These are phyloP conservation scores for Crotalus tigris DNA, from an alignment of 2,113 vertebrate species.

Conservation along the genomic window DNA sequence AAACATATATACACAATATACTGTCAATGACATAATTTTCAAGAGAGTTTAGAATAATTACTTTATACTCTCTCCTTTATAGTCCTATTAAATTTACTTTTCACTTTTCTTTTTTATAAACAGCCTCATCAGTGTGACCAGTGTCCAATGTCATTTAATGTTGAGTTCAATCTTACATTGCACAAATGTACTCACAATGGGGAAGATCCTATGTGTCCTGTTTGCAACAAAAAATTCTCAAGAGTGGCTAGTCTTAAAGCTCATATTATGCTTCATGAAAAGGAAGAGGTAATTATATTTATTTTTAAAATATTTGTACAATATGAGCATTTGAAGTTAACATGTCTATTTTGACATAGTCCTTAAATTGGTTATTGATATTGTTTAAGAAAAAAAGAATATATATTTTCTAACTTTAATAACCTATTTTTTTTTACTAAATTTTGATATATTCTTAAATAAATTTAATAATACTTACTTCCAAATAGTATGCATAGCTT, in stretches of 20 bases:
- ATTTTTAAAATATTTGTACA: not conserved
- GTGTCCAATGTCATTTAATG: slow-evolving; percentile 92
- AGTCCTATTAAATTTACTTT: slow-evolving; percentile 36
- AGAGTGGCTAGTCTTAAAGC: slow-evolving; percentile 96
- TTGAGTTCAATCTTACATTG: slow-evolving; percentile 95
- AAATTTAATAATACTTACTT: not conserved
- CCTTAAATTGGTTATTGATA: not conserved
- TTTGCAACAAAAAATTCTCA: slow-evolving; percentile 93
- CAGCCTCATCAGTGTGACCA: slow-evolving; percentile 96
- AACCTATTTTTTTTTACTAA: not conserved
- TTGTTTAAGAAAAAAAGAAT: not conserved
- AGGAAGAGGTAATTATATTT: slow-evolving; percentile 85
- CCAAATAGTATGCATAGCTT: not conserved
- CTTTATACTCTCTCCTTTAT: not conserved
- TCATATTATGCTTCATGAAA: slow-evolving; percentile 95
- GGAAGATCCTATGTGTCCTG: slow-evolving; percentile 87
- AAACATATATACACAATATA: not conserved
- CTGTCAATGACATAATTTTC: not conserved
- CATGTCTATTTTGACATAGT: not conserved
- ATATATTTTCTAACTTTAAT: not conserved
- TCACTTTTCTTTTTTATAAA: slow-evolving; percentile 50
- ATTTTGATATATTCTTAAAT: not conserved
- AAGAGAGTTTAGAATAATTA: not conserved
- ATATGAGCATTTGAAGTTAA: not conserved
- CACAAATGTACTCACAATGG: slow-evolving; percentile 93